Evolutionary conservation across 2,888 invertebrate genomes (phyloP), one percentile per base, ranked within the genome.

Genomic region (Andricus quercusramuli): DNA sequence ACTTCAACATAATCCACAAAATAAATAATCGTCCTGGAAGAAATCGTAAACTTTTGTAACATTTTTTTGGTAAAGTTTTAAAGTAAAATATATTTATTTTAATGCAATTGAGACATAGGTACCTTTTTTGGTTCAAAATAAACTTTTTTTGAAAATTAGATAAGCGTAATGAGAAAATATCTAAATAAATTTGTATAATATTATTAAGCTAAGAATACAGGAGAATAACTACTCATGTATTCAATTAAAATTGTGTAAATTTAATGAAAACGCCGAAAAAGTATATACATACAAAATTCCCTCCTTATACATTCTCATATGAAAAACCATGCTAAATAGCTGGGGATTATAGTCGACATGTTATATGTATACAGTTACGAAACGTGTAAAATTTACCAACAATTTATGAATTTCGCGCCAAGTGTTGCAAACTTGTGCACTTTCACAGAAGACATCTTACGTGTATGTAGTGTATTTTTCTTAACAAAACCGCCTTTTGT

Each of bases 191-290:
- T 22, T 59, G 6, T 64, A 15, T 22, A 64, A 29, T 37, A 37
- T 13, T 29, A 8, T 4, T 29, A 9, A 64, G 13, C 6, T 25
- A 74, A 56, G 56, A 2, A 74, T n/a, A 47, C n/a, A 47, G 22
- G 32, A 56, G 29, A 51, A 74, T n/a, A 74, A 56, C 37, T 13
- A 32, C n/a, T 32, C 13, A 32, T 22, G 56, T 29, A 51, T 29
- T 74, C 56, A 51, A 74, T 74, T 74, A 74, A 74, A 74, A 74
- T 59, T 74, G 32, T 74, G 74, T 74, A 59, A 74, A 74, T 74
- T 74, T 74, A 74, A 74, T 74, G 74, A 74, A 74, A 74, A 74
- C 74, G 74, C 56, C 74, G 51, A 74, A 37, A 56, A 74, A 74
- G n/a, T 74, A 74, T 74, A 74, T 51, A 74, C 74, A 51, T 74